Evolutionary conservation across 1,140 invertebrate genomes (phyloP), one percentile per base, ranked within the genome.

Genomic region (Nasonia vitripennis): DNA sequence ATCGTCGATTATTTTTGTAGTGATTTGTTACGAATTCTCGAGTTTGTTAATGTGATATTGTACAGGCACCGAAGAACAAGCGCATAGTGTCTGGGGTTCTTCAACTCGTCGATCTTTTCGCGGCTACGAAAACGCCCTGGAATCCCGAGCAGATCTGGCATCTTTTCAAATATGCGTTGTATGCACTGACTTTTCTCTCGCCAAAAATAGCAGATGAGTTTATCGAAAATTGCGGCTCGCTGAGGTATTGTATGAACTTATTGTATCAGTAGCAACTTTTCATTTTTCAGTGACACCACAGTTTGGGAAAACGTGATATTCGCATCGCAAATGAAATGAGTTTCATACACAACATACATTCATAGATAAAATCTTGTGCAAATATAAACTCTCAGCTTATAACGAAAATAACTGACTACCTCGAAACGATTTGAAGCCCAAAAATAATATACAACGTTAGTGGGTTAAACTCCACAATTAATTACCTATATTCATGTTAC

Each of bases 161-260:
- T 68, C 78, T 92, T 20, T 88, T 88, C 62, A 81, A 84, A 23
- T 87, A 89, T 34, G 88, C 88, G 0, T 81, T 89, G 48, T 74
- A 87, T 73, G 86, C 88, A 10, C 75, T 92, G 23, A 84, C 88
- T 3, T 48, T 83, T 74, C 74, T 92, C 23, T 89, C 83, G 2
- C 79, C 88, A 10, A 89, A 87, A 87, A 89, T 92, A 45, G 81
- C 89, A 10, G 17, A 87, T 11, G 87, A 91, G 77, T 92, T 92
- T 73, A n/a, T 91, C 2, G 81, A 87, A 41, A 2, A 81, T 23
- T 68, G 86, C 9, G 90, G 90, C 6, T 79, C 88, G 17, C 0
- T 73, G 31, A 90, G 82, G 89, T 91, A 88, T 51, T 73, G 55
- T 17, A n/a, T 1, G 1, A 45, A 45, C 0, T 45, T 11, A 1